Evolutionary conservation across 1,140 invertebrate species (phyloP).

Genomic region (Thaumetopoea pityocampa): DNA sequence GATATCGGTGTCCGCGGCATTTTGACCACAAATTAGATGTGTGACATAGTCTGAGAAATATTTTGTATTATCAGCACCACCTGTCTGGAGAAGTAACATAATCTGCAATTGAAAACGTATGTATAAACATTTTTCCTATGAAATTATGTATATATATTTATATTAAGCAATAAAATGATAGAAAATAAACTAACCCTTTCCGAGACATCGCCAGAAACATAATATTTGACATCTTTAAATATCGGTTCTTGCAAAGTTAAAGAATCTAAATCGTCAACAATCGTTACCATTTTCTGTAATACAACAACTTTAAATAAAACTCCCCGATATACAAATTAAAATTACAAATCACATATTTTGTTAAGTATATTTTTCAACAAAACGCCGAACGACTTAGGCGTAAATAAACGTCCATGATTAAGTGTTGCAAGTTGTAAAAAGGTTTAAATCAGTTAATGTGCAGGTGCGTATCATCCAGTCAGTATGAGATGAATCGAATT

Average conservation of each 20-base stretch:
- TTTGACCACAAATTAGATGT: conserved; percentile 89
- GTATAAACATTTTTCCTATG: conserved; percentile 5
- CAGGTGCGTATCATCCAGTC: neutral
- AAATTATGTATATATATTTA: conserved; percentile 26
- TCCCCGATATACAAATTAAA: conserved; percentile 22
- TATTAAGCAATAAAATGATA: conserved; percentile 55
- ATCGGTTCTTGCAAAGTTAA: conserved; percentile 71
- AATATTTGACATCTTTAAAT: conserved; percentile 82
- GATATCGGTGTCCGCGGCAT: conserved; percentile 86
- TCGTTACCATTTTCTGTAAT: conserved; percentile 74
- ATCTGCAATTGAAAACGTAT: conserved; percentile 78
- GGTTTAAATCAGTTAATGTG: neutral
- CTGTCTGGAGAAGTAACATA: conserved; percentile 84
- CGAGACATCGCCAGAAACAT: conserved; percentile 81
- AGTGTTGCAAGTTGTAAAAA: conserved; percentile 31
- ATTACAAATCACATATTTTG: conserved; percentile 35
- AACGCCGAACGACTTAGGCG: conserved; percentile 51
- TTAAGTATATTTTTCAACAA: conserved; percentile 42
- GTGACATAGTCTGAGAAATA: conserved; percentile 93
- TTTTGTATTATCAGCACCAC: conserved; percentile 88
- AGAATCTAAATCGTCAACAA: conserved; percentile 73
- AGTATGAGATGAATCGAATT: conserved; percentile 1
- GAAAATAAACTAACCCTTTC: conserved; percentile 78
- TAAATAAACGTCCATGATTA: conserved; percentile 56
- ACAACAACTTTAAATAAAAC: conserved; percentile 43